Evolutionary conservation across 1,140 invertebrate species (phyloP).

Genomic region (Apolygus lucorum): DNA sequence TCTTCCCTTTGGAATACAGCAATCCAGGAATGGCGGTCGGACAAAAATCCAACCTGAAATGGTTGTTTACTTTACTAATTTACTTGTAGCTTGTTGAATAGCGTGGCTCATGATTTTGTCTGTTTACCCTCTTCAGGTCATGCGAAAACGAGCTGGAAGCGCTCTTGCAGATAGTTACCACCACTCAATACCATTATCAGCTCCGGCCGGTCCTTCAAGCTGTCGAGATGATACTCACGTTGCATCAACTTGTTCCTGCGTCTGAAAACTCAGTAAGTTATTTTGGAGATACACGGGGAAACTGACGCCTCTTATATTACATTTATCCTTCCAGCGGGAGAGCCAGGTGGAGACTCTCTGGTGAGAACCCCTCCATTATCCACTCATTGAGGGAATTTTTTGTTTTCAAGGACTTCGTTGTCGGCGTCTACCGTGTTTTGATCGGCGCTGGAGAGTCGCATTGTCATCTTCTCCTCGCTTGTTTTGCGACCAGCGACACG

Average conservation of each 20-base stretch:
- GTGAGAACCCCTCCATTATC: no score
- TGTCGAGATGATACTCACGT: slow-evolving; percentile 41
- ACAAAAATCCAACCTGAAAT: no score
- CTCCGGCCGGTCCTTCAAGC: slow-evolving; percentile 44
- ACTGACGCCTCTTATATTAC: no score
- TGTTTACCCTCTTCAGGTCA: slow-evolving; percentile 19
- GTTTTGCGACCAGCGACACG: slow-evolving; percentile 39
- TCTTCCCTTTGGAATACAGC: no score
- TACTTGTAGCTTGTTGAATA: no score
- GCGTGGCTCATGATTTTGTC: no score
- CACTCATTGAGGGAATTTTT: no score
- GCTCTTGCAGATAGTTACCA: slow-evolving; percentile 46
- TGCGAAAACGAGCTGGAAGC: slow-evolving; percentile 52
- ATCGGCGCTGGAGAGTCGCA: slow-evolving; percentile 56
- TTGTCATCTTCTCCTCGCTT: slow-evolving; percentile 50
- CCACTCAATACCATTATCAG: slow-evolving; percentile 47
- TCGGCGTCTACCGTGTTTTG: slow-evolving; percentile 52
- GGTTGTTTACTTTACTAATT: no score
- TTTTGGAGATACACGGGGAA: no score
- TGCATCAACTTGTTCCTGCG: slow-evolving; percentile 29
- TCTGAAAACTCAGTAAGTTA: slow-evolving; percentile 9
- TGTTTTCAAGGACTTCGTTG: slow-evolving; percentile 45
- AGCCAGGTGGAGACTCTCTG: no score
- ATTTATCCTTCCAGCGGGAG: no score
- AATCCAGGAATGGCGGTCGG: no score